Conservation (phyloP, 2,888 invertebrate genomes). For the Frankliniella intonsa region DNA sequence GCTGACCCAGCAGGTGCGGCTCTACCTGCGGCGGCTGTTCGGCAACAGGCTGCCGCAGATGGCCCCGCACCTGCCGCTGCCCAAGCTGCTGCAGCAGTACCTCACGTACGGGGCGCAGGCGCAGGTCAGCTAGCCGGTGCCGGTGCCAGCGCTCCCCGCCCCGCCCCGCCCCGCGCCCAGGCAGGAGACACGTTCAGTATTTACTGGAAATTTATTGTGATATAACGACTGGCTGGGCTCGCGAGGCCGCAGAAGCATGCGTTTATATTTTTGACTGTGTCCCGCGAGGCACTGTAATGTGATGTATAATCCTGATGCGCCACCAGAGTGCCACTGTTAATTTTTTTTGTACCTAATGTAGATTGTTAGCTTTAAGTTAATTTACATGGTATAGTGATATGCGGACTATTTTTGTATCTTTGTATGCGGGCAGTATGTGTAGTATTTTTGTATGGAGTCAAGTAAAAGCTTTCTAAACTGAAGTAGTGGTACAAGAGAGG, state of each 20-base stretch:
- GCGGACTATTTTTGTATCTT: slow-evolving; percentile 19
- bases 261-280: too few species aligned
- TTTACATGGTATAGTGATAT: background rate
- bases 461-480: background rate
- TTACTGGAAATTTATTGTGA: slow-evolving; percentile 12
- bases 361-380: slow-evolving; percentile 11
- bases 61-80: slow-evolving; percentile 58
- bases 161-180: too few species aligned
- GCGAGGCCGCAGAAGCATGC: background rate
- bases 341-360: slow-evolving; percentile 23
- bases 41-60: slow-evolving; percentile 55
- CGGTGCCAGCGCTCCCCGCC: background rate
- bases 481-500: too few species aligned
- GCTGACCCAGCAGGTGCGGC: slow-evolving; percentile 60
- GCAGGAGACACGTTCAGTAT: background rate
- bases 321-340: background rate
- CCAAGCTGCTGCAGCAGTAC: slow-evolving; percentile 61
- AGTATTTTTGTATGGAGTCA: slow-evolving; percentile 5
- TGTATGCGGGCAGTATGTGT: slow-evolving; percentile 17
- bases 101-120: slow-evolving; percentile 53
- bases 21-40: slow-evolving; percentile 55
- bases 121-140: slow-evolving; percentile 44
- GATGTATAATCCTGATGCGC: background rate
- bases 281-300: background rate
- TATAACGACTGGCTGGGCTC: background rate